Conservation (phyloP, 1,140 invertebrate species). For the Habropoda laboriosa region DNA sequence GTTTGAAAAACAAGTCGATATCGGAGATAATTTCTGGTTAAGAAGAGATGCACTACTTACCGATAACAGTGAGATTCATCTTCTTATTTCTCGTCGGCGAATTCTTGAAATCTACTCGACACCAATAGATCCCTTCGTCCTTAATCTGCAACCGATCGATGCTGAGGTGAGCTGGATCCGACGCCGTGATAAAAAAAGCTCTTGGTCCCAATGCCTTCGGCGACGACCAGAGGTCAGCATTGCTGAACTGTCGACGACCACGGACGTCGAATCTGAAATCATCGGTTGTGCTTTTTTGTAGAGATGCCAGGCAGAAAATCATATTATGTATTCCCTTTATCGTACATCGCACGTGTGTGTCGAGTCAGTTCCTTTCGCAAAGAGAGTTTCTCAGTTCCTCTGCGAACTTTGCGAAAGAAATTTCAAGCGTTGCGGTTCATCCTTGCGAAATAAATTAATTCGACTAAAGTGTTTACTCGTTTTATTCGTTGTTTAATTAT, state of each 20-base stretch:
- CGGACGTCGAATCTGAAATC: constrained; percentile 80
- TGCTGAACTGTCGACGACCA: constrained; percentile 67
- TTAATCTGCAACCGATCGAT: constrained; percentile 80
- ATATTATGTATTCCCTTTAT: too few species aligned
- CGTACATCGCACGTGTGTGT: too few species aligned
- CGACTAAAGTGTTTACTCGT: too few species aligned
- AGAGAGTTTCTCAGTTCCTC: too few species aligned
- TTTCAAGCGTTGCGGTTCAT: too few species aligned
- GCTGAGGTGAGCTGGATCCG: constrained; percentile 81
- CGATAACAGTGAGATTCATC: constrained; percentile 83
- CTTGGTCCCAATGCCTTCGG: constrained; percentile 75
- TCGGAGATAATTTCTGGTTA: background rate
- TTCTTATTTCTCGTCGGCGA: constrained; percentile 83
- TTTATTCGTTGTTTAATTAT: too few species aligned
- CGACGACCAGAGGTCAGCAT: constrained; percentile 78
- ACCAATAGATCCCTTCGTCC: constrained; percentile 83
- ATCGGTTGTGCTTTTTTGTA: constrained; percentile 31
- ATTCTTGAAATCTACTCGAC: constrained; percentile 84
- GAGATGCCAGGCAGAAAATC: background rate
- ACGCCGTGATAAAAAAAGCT: constrained; percentile 79
- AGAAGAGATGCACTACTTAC: constrained; percentile 73
- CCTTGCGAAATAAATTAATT: too few species aligned
- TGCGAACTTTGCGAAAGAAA: too few species aligned
- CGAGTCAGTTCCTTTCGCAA: too few species aligned
- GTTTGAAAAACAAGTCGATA: background rate